Base-by-base conservation (phyloP, 1,140 invertebrate species). In the Cephus cinctus region DNA sequence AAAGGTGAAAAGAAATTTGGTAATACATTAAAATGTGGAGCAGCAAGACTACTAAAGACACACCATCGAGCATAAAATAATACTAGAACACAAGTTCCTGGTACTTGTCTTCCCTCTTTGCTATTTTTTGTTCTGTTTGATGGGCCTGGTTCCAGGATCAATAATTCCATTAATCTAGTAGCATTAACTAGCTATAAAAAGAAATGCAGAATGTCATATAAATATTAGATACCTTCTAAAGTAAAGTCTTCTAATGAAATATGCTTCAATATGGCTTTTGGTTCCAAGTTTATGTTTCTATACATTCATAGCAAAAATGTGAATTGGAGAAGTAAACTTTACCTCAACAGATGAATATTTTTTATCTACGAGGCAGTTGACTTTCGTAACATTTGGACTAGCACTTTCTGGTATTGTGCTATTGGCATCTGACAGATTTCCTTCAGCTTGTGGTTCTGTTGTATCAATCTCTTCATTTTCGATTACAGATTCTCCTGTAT, bases 31-130 rank as follows among this genome's bases (percentile, higher is more conserved):
- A 90, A 94, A 68, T 92, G 83, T 3, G 91, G 89, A 5, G 93
- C 94, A 19, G 92, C 90, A 59, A 87, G 83, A 46, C 89, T 88
- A 69, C 92, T 94, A 59, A 96, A 96, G 21, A 90, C 84, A 73
- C 94, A 97, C 68, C 87, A 89, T 38, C 85, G 85, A 0, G 92
- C 90, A 76, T 89, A 97, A 73, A 98, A 98, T 49, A 96, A 77
- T 0, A 97, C 84, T 11, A 92, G 56, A 39, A 86, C 79, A 78
- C 94, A 97, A 45, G 83, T 76, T n/a, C 80, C 85, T 19, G 79
- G 76, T 12, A 73, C 76, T 48, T 77, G 65, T 39, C 76, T 78
- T 30, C 56, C 56, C 41, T 72, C 65, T 38, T 71, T 69, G 1
- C 46, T 52, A 22, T 50, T 72, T 61, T 57, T 65, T 1, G 61